These are phyloP conservation scores for Heliconius congener DNA, from an alignment of 1,140 invertebrate species.

Conservation along the genomic window DNA sequence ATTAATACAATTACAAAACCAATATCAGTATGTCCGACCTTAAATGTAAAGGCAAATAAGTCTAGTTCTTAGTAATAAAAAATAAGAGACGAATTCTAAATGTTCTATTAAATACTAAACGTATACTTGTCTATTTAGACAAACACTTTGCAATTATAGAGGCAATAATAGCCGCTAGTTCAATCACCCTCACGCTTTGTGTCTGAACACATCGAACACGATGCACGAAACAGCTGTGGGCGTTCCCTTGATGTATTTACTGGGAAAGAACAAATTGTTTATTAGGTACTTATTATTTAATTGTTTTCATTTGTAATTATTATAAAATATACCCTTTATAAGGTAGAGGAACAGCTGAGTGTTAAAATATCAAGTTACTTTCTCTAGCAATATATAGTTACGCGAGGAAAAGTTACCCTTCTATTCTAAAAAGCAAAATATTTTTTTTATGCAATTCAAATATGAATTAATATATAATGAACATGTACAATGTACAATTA, in stretches of 20 bases:
- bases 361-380: too few relatives aligned
- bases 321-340: too few relatives aligned
- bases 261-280: neutral
- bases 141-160: slow-evolving; percentile 13
- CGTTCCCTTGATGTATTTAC: neutral
- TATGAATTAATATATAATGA: too few relatives aligned
- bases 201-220: slow-evolving; percentile 4
- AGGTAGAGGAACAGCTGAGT: too few relatives aligned
- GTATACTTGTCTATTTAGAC: slow-evolving; percentile 4
- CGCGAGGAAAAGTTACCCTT: too few relatives aligned
- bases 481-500: too few relatives aligned
- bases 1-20: too few relatives aligned
- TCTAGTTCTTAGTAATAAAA: neutral
- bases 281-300: neutral
- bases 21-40: too few relatives aligned
- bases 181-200: slow-evolving; percentile 9
- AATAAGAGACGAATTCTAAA: neutral
- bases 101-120: neutral
- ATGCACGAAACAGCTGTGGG: neutral
- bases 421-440: too few relatives aligned
- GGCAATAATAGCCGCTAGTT: slow-evolving; percentile 17
- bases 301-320: neutral
- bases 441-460: too few relatives aligned
- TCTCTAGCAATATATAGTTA: too few relatives aligned
- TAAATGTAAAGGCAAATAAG: too few relatives aligned